Percentiles rank a stretch among this genome's conserved stretches.
These are phyloP conservation scores for Drosophila asahinai DNA, from an alignment of 1,140 invertebrate species.

Conservation along the genomic window DNA sequence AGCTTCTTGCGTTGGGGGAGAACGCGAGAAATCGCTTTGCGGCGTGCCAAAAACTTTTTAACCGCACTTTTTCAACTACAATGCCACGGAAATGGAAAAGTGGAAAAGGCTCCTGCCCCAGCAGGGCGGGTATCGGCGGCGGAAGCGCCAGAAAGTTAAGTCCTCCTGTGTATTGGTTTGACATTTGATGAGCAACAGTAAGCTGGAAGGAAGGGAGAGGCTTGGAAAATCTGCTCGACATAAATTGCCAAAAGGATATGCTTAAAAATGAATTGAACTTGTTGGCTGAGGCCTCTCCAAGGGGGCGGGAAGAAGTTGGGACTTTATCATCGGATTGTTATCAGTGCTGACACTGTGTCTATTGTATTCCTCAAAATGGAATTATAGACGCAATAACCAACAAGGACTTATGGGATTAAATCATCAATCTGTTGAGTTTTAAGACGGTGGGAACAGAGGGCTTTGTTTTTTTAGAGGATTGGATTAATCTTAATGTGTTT, in stretches of 20 bases:
- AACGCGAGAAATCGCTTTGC: conserved; percentile 78
- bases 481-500: not conserved
- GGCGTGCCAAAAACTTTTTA: conserved; percentile 74
- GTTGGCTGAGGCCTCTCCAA: conserved; percentile 39
- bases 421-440: conserved; percentile 1
- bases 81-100: conserved; percentile 74
- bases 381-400: conserved; percentile 9
- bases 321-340: conserved; percentile 21
- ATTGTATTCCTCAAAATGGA: conserved; percentile 14
- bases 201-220: conserved; percentile 11
- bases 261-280: conserved; percentile 82
- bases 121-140: not conserved
- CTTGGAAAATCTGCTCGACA: conserved; percentile 16
- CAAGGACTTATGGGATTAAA: conserved; percentile 4
- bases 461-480: not conserved
- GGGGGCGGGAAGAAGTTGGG: conserved; percentile 3
- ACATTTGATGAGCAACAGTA: conserved; percentile 80
- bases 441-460: not conserved
- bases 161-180: conserved; percentile 80
- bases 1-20: conserved; percentile 53
- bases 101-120: conserved; percentile 37
- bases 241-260: conserved; percentile 70
- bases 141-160: conserved; percentile 67
- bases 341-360: conserved; percentile 33
- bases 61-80: conserved; percentile 76